phyloP scores from a whole-genome alignment of 2,797 vertebrate species.

The Pantherophis vulpinus region DNA sequence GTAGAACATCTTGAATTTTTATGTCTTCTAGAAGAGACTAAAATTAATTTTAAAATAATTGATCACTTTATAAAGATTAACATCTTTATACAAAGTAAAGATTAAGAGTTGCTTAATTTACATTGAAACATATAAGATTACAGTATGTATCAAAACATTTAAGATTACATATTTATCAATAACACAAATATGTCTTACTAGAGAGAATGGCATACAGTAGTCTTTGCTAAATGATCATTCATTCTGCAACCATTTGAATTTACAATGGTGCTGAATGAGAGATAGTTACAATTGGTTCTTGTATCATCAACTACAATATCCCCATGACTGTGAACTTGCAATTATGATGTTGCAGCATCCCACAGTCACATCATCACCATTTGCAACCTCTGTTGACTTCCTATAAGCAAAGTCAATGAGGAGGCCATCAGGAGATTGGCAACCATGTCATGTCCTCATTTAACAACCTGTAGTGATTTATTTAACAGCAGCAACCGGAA shows the following conservation, averaged over 20 bases:
- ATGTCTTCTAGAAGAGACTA: constrained; percentile 82
- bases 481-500: not conserved
- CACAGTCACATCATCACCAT: not conserved
- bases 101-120: not conserved
- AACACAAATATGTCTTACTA: not conserved
- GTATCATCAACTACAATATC: not conserved
- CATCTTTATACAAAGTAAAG: not conserved
- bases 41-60: not conserved
- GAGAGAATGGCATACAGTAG: not conserved
- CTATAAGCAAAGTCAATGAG: not conserved
- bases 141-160: not conserved
- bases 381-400: not conserved
- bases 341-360: not conserved
- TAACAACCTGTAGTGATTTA: not conserved
- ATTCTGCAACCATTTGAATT: not conserved
- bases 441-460: not conserved
- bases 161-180: not conserved
- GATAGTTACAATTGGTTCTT: not conserved
- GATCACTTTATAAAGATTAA: not conserved
- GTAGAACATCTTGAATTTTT: constrained; percentile 75
- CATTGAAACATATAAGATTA: not conserved
- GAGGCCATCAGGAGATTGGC: not conserved
- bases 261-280: not conserved
- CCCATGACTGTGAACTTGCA: not conserved
- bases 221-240: not conserved